Conservation (phyloP, 2,113 vertebrate genomes). For the Rhinoderma darwinii region DNA sequence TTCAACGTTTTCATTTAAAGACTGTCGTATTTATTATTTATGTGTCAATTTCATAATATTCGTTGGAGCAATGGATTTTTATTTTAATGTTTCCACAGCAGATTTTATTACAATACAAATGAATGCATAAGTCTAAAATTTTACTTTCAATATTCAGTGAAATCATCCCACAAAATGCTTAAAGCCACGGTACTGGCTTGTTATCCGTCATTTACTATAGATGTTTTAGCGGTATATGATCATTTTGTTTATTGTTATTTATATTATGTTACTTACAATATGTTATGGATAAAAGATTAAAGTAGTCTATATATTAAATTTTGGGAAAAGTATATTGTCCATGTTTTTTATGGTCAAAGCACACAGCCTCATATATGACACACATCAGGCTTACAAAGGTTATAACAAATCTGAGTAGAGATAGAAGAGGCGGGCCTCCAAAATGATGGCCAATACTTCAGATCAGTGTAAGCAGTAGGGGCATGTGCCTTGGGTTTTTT, state of each 20-base stretch:
- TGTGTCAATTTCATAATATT: conserved; percentile 41
- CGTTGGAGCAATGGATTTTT: conserved; percentile 43
- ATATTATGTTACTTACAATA: not conserved
- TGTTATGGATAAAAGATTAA: not conserved
- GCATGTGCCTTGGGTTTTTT: too few species aligned
- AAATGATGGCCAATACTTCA: too few species aligned
- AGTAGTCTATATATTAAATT: not conserved
- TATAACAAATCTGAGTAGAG: too few species aligned
- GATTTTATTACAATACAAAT: conserved; percentile 24
- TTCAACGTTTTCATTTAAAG: conserved; percentile 38
- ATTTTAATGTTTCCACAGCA: conserved; percentile 49
- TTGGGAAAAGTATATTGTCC: too few species aligned
- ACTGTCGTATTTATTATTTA: conserved; percentile 53
- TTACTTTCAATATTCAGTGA: conserved; percentile 32
- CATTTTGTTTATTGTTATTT: not conserved
- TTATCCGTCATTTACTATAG: not conserved
- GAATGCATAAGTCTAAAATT: conserved; percentile 35
- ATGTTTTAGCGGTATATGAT: not conserved
- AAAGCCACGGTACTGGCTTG: not conserved
- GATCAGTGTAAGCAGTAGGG: too few species aligned
- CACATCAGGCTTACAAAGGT: too few species aligned
- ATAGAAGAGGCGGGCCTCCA: too few species aligned
- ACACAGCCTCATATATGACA: too few species aligned
- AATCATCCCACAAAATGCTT: conserved; percentile 26
- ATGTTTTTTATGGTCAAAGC: too few species aligned